Evolutionary conservation across 2,888 invertebrate species (phyloP).

Genomic region (Drosophila bunnanda): DNA sequence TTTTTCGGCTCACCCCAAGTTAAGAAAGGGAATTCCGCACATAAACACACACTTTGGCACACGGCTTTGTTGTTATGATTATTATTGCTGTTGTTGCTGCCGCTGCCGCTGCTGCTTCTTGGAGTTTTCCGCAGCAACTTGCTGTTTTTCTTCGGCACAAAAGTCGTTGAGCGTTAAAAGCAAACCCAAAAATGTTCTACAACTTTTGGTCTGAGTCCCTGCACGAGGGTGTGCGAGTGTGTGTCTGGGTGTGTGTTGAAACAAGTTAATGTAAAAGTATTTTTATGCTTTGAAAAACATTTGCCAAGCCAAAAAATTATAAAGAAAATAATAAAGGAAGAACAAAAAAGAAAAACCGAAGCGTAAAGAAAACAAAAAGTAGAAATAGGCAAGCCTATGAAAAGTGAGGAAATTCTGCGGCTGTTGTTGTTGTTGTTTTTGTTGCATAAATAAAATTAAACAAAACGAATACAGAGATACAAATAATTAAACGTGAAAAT

Average conservation of each 20-base stretch:
- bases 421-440: conserved; percentile 50
- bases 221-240: conserved; percentile 13
- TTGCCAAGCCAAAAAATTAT: conserved; percentile 75
- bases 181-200: conserved; percentile 64
- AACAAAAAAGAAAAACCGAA: conserved; percentile 10
- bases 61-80: conserved; percentile 47
- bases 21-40: conserved; percentile 19
- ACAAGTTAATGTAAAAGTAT: conserved; percentile 81
- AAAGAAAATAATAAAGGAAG: conserved; percentile 73
- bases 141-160: conserved; percentile 69
- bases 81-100: conserved; percentile 34
- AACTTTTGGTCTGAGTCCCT: conserved; percentile 60
- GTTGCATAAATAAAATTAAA: conserved; percentile 76
- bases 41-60: conserved; percentile 67
- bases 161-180: conserved; percentile 80
- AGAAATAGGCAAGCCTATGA: conserved; percentile 44
- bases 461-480: conserved; percentile 16
- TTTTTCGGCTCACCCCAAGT: neutral
- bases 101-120: conserved; percentile 9
- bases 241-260: conserved; percentile 60
- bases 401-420: conserved; percentile 55
- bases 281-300: conserved; percentile 81
- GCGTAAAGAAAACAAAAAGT: conserved; percentile 28
- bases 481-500: neutral
- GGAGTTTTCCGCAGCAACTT: conserved; percentile 42